Conservation (phyloP, 2,888 invertebrate genomes). For the Adelphocoris suturalis region DNA sequence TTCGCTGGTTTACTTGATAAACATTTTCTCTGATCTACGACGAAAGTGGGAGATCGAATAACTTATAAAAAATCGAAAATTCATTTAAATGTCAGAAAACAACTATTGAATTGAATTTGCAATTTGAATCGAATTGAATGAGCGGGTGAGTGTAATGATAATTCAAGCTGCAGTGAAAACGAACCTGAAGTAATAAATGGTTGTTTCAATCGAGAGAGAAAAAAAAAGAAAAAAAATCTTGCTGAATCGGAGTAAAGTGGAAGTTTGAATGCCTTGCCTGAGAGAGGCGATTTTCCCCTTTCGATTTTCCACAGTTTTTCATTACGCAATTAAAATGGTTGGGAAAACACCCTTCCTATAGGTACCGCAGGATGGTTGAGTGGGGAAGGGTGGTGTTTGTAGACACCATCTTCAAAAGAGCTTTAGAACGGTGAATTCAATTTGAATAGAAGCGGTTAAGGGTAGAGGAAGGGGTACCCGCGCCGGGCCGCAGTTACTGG, state of each 20-base stretch:
- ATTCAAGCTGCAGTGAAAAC: background rate
- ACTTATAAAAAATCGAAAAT: too few species aligned
- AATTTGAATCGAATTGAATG: too few species aligned
- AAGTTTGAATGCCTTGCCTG: background rate
- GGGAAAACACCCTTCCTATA: background rate
- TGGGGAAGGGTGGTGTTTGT: background rate
- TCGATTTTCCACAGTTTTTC: slow-evolving; percentile 5
- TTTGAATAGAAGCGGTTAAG: background rate
- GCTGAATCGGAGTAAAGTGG: slow-evolving; percentile 23
- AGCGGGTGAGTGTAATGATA: background rate
- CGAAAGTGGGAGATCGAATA: too few species aligned
- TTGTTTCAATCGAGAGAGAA: background rate
- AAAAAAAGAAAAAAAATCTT: background rate
- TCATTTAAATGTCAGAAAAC: too few species aligned
- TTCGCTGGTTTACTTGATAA: too few species aligned
- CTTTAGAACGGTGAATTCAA: slow-evolving; percentile 20
- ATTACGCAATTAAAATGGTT: slow-evolving; percentile 1
- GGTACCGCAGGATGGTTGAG: background rate
- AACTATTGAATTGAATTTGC: too few species aligned
- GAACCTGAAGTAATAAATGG: background rate
- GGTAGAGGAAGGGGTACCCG: background rate
- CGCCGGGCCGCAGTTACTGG: background rate
- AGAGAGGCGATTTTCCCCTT: background rate
- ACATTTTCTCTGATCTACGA: too few species aligned
- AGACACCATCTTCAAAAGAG: slow-evolving; percentile 16